Evolutionary conservation across 2,113 vertebrate species (phyloP).

Genomic region (Formicarius rufipectus): DNA sequence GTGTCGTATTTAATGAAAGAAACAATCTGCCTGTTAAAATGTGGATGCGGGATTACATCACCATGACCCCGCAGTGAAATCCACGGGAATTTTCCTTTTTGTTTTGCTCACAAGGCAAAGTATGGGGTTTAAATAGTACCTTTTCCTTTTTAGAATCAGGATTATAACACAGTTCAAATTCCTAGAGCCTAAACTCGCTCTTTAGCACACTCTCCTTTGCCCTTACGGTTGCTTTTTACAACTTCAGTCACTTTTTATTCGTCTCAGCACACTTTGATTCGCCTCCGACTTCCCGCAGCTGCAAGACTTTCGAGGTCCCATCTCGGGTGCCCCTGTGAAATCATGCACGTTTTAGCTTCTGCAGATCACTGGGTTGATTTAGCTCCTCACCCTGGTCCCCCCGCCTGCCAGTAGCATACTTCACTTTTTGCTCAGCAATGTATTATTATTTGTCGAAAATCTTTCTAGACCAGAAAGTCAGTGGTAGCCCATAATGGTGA

Average conservation of each 20-base stretch:
- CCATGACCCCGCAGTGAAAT: background rate
- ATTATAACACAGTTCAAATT: background rate
- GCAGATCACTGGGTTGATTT: background rate
- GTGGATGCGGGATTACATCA: background rate
- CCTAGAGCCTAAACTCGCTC: background rate
- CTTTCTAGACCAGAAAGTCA: conserved; percentile 46
- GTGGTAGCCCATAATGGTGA: conserved; percentile 70
- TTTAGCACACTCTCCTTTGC: background rate
- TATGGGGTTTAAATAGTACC: background rate
- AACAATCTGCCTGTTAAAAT: background rate
- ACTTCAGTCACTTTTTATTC: conserved; percentile 29
- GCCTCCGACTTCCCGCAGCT: background rate
- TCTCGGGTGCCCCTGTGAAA: conserved; percentile 7
- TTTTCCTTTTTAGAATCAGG: background rate
- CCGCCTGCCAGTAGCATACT: background rate
- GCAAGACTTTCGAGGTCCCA: background rate
- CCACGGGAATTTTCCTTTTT: background rate
- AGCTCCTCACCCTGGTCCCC: background rate
- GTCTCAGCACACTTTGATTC: background rate
- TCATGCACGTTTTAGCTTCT: background rate
- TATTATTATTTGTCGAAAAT: conserved; percentile 49
- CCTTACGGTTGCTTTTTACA: background rate
- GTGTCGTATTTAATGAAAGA: conserved; percentile 28
- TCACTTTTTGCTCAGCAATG: background rate
- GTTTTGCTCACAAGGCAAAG: background rate